Percentiles rank a stretch among this genome's conserved stretches.
phyloP scores from a whole-genome alignment of 2,888 invertebrate genomes.

The Masnerella sp. region DNA sequence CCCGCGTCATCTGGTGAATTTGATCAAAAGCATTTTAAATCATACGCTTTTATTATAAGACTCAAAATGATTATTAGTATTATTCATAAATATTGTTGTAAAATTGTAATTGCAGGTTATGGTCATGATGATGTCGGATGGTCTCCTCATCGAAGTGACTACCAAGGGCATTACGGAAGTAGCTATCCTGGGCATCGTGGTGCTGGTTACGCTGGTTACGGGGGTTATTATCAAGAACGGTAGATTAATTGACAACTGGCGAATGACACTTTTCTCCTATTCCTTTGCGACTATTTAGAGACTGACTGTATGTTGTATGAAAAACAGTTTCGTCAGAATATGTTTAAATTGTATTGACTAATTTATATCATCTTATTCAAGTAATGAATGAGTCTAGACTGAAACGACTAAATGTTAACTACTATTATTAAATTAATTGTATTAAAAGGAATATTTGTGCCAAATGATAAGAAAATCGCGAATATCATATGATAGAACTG shows the following conservation, averaged over 20 bases:
- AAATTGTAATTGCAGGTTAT: constrained; percentile 65
- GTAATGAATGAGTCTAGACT: too few species aligned
- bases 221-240: constrained; percentile 61
- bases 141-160: constrained; percentile 72
- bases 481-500: too few species aligned
- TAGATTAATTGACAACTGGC: constrained; percentile 5
- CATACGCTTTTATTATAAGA: neutral
- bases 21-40: too few species aligned
- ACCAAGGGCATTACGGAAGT: constrained; percentile 56
- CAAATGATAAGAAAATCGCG: too few species aligned
- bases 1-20: too few species aligned
- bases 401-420: too few species aligned
- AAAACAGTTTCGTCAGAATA: neutral
- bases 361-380: too few species aligned
- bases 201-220: constrained; percentile 42
- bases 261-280: constrained; percentile 14
- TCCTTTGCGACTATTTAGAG: neutral
- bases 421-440: too few species aligned
- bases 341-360: constrained; percentile 12
- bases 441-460: too few species aligned
- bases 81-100: constrained; percentile 22
- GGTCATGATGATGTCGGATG: constrained; percentile 72
- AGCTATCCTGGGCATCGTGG: constrained; percentile 65
- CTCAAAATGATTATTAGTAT: neutral
- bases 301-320: constrained; percentile 3